phyloP scores from a whole-genome alignment of 2,113 vertebrate species.

The Onychostoma macrolepis region DNA sequence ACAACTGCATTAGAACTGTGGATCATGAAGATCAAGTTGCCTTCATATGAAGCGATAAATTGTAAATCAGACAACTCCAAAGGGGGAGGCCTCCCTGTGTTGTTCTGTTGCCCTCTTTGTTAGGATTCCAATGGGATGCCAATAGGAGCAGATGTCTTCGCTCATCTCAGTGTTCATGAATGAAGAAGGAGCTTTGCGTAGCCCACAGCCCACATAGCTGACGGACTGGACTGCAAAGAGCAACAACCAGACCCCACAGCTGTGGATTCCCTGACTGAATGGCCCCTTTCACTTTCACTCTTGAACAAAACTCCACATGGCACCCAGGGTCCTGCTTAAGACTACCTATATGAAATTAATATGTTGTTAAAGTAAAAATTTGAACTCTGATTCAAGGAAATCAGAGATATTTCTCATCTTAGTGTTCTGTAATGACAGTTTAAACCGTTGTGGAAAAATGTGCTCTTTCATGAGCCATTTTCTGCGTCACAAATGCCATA shows the following conservation, averaged over 20 bases:
- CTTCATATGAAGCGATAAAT: conserved; percentile 23
- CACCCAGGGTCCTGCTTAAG: conserved; percentile 6
- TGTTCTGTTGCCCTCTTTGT: conserved; percentile 48
- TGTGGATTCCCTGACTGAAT: conserved; percentile 56
- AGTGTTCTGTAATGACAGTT: background rate
- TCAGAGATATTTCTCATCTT: background rate
- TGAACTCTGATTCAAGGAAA: background rate
- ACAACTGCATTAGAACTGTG: background rate
- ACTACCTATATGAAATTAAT: background rate
- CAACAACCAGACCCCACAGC: conserved; percentile 44
- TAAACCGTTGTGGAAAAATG: background rate
- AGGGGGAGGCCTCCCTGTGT: conserved; percentile 33
- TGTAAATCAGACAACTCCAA: conserved; percentile 37
- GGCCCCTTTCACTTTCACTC: conserved; percentile 59
- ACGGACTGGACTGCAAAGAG: conserved; percentile 26
- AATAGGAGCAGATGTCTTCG: conserved; percentile 55
- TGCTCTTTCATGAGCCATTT: background rate
- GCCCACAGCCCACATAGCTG: conserved; percentile 61
- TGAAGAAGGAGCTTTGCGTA: conserved; percentile 44
- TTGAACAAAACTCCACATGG: conserved; percentile 12
- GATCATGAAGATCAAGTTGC: conserved; percentile 9
- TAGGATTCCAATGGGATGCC: conserved; percentile 27
- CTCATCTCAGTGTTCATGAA: conserved; percentile 50
- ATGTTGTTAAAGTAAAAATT: background rate
- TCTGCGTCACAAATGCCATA: conserved; percentile 12